Evolutionary conservation across 2,797 vertebrate genomes (phyloP).

Genomic region (Karalla daura): DNA sequence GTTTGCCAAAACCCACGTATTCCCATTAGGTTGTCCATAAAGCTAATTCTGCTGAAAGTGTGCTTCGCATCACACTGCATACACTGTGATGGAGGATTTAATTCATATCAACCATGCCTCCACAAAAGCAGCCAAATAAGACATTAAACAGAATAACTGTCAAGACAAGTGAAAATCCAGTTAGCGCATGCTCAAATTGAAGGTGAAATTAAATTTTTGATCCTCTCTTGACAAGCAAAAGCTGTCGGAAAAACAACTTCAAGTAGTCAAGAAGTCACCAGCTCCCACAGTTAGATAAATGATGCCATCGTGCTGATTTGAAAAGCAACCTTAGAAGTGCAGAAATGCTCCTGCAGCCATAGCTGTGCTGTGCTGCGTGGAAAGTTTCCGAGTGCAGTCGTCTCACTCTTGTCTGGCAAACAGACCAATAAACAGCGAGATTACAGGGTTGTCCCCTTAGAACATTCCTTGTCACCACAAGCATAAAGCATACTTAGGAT

Average conservation of each 20-base stretch:
- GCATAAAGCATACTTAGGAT: constrained; percentile 71
- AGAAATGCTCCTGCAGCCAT: constrained; percentile 6
- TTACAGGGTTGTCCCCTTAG: constrained; percentile 66
- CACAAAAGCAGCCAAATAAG: not conserved
- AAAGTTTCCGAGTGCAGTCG: constrained; percentile 38
- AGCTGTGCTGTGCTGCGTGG: constrained; percentile 13
- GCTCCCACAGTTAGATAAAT: not conserved
- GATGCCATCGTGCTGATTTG: not conserved
- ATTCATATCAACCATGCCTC: not conserved
- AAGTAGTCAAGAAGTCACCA: not conserved
- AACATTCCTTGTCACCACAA: constrained; percentile 71
- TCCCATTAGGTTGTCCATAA: not conserved
- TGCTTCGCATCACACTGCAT: not conserved
- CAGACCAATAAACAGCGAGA: constrained; percentile 68
- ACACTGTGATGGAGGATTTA: not conserved
- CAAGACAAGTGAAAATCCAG: not conserved
- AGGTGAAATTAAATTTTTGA: not conserved
- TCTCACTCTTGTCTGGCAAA: constrained; percentile 53
- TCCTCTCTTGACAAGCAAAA: too few relatives aligned
- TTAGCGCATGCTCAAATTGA: too few relatives aligned
- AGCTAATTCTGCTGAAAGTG: not conserved
- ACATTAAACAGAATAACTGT: not conserved
- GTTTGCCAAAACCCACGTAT: not conserved
- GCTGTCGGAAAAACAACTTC: too few relatives aligned
- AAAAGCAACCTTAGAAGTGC: not conserved